Base-by-base conservation (phyloP, 2,888 invertebrate species). In the Vannuccia rotundouncinata region DNA sequence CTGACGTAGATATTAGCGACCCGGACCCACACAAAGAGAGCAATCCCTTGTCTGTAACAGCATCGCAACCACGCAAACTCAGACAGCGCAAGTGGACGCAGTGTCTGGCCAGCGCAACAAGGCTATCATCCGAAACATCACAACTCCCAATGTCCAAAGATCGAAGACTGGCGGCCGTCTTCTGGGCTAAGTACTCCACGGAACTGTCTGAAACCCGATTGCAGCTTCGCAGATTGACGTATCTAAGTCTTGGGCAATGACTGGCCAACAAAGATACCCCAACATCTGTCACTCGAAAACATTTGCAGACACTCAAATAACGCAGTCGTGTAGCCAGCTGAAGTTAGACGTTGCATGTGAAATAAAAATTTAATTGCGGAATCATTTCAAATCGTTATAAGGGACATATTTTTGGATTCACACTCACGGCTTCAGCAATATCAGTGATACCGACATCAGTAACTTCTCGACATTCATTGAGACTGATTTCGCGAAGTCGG, bases 201-300 rank as follows among this genome's bases (percentile, higher is more conserved):
- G 94, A 93, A 85, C 94, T 94, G 86, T 95, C 95, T n/a, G 94
- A 94, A 0, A 95, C 92, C 0, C 94, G 95, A 83, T 95, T 95
- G 85, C 95, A 95, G 2, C 95, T 95, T 74, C 95, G 90, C 0
- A 94, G 93, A 88, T 95, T 95, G 80, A 95, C 90, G 88, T 95
- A 95, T 0, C 89, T 85, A 78, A 95, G 89, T 87, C 94, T 94
- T 87, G 93, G 93, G 86, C 95, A 95, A 80, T 94, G 91, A 59
- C 93, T 90, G 0, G 94, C 94, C 2, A 95, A 91, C 59, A 94
- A 93, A 83, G 94, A 91, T 0, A 95, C 90, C 0, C 95, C 95
- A 0, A 94, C 94, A 86, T 95, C 95, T 1, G 89, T 88, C 0
- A 95, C 86, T 87, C 93, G 92, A 83, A 94, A 94, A 89, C 95